Evolutionary conservation across 2,888 invertebrate genomes (phyloP), one percentile per base, ranked within the genome.

Genomic region (Microdon myrmicae): DNA sequence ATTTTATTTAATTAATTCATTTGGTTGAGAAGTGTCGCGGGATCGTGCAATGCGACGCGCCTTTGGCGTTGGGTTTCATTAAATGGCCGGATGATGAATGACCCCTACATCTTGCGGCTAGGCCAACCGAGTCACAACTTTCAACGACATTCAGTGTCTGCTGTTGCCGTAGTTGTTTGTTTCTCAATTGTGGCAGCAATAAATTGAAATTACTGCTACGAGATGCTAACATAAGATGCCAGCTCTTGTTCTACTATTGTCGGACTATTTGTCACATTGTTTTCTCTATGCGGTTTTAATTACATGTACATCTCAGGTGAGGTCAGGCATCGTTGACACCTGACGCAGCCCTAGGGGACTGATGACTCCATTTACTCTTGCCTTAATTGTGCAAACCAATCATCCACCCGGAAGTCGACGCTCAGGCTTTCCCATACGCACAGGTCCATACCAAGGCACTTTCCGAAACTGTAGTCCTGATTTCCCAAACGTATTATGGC

Each of bases 51-150:
- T 31, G 22, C 9, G 31, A 3, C 9, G 28, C 32, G 54, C 35
- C 23, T 20, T 51, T 53, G 34, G 34, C 48, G 13, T 39, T 45
- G 39, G 26, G 51, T 41, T 56, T 58, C 56, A 58, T 64, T 58
- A 64, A 64, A 56, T 64, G 61, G 61, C 61, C 61, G 61, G 61
- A 64, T 64, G 56, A 64, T 64, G 56, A 56, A 64, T 64, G 61
- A 64, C 61, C 61, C 61, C 51, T 64, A 64, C 61, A 56, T 56
- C 61, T 51, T 56, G 41, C 45, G 61, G 58, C 41, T 32, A 49
- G 34, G 22, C 22, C 22, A 22, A 8, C 22, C n/a, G n/a, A 22
- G 34, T 19, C 54, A 39, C 25, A 31, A 45, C 49, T 56, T n/a
- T 58, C 61, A 56, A 29, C 28, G 22, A 10, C 56, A 45, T 59